A percentile compares a stretch with the other conserved stretches of the same genome.
Evolutionary conservation across 2,113 vertebrate species (phyloP).

Genomic region (Perognathus longimembris): DNA sequence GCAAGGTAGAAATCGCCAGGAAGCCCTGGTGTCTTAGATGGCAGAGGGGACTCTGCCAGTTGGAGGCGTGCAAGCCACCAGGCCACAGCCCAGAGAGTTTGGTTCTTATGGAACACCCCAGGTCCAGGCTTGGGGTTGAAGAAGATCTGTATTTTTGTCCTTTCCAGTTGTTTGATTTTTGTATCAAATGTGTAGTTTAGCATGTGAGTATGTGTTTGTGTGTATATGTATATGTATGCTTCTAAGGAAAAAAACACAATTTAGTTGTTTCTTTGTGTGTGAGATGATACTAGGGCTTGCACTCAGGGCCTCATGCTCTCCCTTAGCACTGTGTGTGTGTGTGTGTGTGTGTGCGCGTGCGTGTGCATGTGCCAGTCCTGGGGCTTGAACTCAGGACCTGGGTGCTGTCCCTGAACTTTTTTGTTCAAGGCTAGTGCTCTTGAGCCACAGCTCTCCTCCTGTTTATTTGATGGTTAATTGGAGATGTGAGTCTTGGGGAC

Average conservation of each 20-base stretch:
- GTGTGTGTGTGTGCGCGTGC: too few relatives aligned
- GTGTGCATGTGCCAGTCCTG: too few relatives aligned
- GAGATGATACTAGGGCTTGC: too few relatives aligned
- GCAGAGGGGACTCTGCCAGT: background rate
- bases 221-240: background rate
- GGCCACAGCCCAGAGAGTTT: background rate
- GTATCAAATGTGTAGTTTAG: background rate
- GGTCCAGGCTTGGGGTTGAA: background rate
- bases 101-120: background rate
- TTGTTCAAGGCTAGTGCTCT: too few relatives aligned
- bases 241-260: background rate
- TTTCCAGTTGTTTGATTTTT: background rate
- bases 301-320: too few relatives aligned
- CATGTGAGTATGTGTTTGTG: background rate
- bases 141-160: background rate
- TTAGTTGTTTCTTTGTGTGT: too few relatives aligned
- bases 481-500: too few relatives aligned
- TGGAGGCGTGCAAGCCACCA: background rate
- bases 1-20: background rate
- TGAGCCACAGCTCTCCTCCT: too few relatives aligned
- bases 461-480: too few relatives aligned
- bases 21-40: background rate
- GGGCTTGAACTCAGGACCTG: too few relatives aligned
- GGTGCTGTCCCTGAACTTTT: too few relatives aligned
- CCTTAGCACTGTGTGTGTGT: too few relatives aligned